Base-by-base conservation (phyloP, 1,140 invertebrate genomes). In the Drosophila ananassae region DNA sequence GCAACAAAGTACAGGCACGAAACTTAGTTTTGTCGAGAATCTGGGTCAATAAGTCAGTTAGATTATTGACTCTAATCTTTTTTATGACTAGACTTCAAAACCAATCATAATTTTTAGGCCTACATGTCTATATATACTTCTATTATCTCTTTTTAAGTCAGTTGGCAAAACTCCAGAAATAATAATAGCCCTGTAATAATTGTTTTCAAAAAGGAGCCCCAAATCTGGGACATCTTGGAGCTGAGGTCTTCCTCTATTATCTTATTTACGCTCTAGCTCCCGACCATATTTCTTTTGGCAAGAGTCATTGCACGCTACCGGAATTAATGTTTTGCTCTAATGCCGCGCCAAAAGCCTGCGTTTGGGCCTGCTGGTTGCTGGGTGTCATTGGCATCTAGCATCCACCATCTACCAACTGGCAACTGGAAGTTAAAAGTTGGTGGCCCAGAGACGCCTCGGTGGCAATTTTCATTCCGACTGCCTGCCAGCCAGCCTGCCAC, bases 301-400 rank as follows among this genome's bases (percentile, higher is more conserved):
- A 66, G 46, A 50, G 62, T 67, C 63, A 64, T 67, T 67, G 59
- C 63, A 64, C 63, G 63, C 63, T 64, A 63, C 59, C 63, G 63
- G 63, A 67, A 67, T 67, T 67, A 51, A 67, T 67, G 63, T 41
- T 63, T 63, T 22, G 46, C 63, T 63, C 62, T 63, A 63, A 41
- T 66, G 47, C 21, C 59, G 28, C 7, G 41, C n/a, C 13, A 13
- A 5, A n/a, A 66, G 46, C 59, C 46, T 32, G 34, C 25, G 25
- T 25, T 51, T 52, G 24, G 39, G 17, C 41, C 63, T 6, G 17
- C 17, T 17, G 17, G 17, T 17, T 67, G 50, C 41, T 21, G 41
- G 63, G 63, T 67, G 63, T 67, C 63, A 67, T 64, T 67, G 63
- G 46, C 55, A 58, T 32, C 55, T 41, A 22, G 55, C 55, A 32